Base-by-base conservation (phyloP, 2,797 vertebrate species). In the Cuculus canorus region DNA sequence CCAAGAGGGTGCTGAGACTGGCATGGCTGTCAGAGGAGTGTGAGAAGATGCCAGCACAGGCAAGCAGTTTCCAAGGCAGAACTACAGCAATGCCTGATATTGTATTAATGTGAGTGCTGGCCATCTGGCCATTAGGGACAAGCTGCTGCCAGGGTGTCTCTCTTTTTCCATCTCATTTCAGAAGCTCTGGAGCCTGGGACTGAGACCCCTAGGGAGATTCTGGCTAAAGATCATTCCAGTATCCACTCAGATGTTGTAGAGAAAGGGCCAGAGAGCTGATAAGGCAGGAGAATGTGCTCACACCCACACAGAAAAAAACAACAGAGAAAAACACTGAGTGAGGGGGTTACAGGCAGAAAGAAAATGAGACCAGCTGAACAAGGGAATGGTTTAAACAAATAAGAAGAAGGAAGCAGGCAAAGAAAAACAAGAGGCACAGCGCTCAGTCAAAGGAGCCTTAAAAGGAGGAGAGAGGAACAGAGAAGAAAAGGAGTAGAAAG, bases 51-150 rank as follows among this genome's bases (percentile, higher is more conserved):
- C 97, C 98, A 97, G 97, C 97, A 97, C 97, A 96, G 97, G 92
- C 95, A 96, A 96, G 96, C 97, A 97, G 98, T 98, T 98, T 97
- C 98, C 98, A 98, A 97, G 98, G 97, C 97, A 98, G 92, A 96
- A 95, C 97, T 94, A 83, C 92, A 98, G 97, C 97, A 97, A 98
- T 98, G 97, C 96, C 96, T 97, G 97, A 96, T 96, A 96, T 96
- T 96, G 96, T 94, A 96, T 97, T 97, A 97, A 98, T 96, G 96
- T 93, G 96, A 96, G 96, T 94, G 89, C 93, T 96, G 94, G 95
- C 98, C 98, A 97, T 98, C 97, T 98, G 98, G 98, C 96, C 93
- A 87, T 91, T 95, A 96, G 82, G 95, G 93, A 90, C 73, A 66
- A 95, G 91, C 97, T 96, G 96, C 97, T 96, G 97, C 96, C 96